phyloP scores from a whole-genome alignment of 2,888 invertebrate genomes.

The Eristalis arbustorum region DNA sequence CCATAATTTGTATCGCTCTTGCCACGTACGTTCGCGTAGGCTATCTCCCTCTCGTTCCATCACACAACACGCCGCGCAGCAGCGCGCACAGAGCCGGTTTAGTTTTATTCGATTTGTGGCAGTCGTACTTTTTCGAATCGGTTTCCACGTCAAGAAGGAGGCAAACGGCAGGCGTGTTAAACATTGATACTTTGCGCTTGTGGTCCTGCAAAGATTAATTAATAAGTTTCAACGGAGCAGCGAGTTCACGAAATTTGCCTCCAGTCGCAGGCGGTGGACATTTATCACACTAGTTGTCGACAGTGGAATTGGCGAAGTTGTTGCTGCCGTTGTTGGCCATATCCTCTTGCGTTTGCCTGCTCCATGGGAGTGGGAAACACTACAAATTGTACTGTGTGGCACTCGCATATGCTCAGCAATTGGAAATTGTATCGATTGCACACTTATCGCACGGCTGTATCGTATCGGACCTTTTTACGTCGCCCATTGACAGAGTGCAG shows the following conservation, averaged over 20 bases:
- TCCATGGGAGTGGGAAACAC: conserved; percentile 29
- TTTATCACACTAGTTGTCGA: conserved; percentile 61
- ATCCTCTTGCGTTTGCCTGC: conserved; percentile 2
- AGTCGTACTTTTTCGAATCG: neutral
- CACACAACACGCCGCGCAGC: neutral
- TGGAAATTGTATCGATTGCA: conserved; percentile 66
- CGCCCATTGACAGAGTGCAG: conserved; percentile 55
- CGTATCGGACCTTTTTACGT: conserved; percentile 55
- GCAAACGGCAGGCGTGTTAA: conserved; percentile 67
- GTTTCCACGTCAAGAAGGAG: conserved; percentile 31
- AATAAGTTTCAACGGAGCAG: conserved; percentile 63
- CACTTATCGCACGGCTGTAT: conserved; percentile 58
- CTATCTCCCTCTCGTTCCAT: conserved; percentile 6
- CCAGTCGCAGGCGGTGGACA: conserved; percentile 60
- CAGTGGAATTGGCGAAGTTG: conserved; percentile 10
- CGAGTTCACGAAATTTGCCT: conserved; percentile 68
- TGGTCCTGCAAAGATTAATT: conserved; percentile 69
- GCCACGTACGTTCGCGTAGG: neutral
- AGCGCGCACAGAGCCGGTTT: neutral
- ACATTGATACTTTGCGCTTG: conserved; percentile 70
- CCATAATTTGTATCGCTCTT: conserved; percentile 40
- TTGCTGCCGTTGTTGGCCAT: conserved; percentile 23
- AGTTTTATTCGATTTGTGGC: conserved; percentile 8
- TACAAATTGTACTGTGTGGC: conserved; percentile 64
- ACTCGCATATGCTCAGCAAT: conserved; percentile 54